Percentiles rank a stretch among this genome's conserved stretches.
Evolutionary conservation across 2,888 invertebrate species (phyloP).

Genomic region (Autographa pulchrina): DNA sequence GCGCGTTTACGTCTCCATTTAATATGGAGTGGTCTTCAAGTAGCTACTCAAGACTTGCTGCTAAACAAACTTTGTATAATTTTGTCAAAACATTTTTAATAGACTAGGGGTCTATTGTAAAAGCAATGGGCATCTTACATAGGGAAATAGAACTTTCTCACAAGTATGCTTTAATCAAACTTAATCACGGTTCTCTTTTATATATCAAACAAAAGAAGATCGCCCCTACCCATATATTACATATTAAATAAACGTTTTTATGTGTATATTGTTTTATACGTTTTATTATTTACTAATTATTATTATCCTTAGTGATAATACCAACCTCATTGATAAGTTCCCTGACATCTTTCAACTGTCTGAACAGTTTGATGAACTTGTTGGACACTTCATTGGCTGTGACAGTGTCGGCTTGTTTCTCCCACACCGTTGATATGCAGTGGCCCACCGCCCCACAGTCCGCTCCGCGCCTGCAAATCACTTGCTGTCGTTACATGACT

Average conservation of each 20-base stretch:
- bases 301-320: too few species aligned
- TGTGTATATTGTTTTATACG: too few species aligned
- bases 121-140: too few species aligned
- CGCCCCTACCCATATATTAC: not conserved
- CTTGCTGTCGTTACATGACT: slow-evolving; percentile 31
- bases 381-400: slow-evolving; percentile 93
- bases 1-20: too few species aligned
- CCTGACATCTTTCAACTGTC: slow-evolving; percentile 80
- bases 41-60: too few species aligned
- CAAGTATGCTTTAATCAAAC: not conserved
- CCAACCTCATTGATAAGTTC: slow-evolving; percentile 82
- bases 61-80: too few species aligned
- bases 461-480: slow-evolving; percentile 91
- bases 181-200: not conserved
- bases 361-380: slow-evolving; percentile 89
- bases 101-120: too few species aligned
- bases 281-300: too few species aligned
- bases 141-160: too few species aligned
- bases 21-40: too few species aligned
- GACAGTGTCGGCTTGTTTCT: slow-evolving; percentile 90
- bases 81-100: too few species aligned
- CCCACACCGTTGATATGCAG: slow-evolving; percentile 95
- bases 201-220: not conserved
- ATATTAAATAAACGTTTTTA: too few species aligned
- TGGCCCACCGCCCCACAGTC: slow-evolving; percentile 94